These are phyloP conservation scores for Scaptomyza reducta DNA, from an alignment of 2,888 invertebrate genomes.

Conservation along the genomic window DNA sequence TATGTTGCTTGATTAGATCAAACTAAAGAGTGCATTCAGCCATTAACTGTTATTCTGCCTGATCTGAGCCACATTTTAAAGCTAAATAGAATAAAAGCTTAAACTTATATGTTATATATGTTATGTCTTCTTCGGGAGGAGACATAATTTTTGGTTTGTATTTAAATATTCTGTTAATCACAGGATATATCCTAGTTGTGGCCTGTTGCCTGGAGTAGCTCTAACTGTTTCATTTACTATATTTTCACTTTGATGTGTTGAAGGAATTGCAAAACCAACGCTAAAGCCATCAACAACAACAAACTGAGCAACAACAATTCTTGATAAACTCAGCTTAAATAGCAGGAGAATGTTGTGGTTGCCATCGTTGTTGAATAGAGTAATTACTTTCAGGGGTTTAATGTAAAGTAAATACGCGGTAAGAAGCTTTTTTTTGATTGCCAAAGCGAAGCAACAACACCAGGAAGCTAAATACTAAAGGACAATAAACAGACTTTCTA, in stretches of 20 bases:
- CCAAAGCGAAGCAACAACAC: background rate
- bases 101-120: no score
- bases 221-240: background rate
- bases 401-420: background rate
- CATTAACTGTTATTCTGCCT: no score
- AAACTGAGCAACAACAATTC: constrained; percentile 6
- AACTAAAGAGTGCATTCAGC: background rate
- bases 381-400: constrained; percentile 6
- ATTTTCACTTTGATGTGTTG: constrained; percentile 45
- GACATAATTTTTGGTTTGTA: no score
- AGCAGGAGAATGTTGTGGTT: constrained; percentile 21
- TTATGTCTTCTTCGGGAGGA: no score
- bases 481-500: background rate
- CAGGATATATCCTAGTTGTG: background rate
- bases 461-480: background rate
- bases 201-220: background rate
- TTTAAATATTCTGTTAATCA: no score
- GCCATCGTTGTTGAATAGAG: constrained; percentile 3
- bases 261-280: constrained; percentile 19
- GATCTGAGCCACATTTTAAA: no score
- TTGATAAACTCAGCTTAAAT: constrained; percentile 32
- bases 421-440: background rate
- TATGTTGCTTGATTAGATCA: background rate
- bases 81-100: no score
- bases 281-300: constrained; percentile 27